A percentile compares a stretch with the other conserved stretches of the same genome.
Conservation (phyloP, 2,888 invertebrate species). For the Argyresthia goedartella region DNA sequence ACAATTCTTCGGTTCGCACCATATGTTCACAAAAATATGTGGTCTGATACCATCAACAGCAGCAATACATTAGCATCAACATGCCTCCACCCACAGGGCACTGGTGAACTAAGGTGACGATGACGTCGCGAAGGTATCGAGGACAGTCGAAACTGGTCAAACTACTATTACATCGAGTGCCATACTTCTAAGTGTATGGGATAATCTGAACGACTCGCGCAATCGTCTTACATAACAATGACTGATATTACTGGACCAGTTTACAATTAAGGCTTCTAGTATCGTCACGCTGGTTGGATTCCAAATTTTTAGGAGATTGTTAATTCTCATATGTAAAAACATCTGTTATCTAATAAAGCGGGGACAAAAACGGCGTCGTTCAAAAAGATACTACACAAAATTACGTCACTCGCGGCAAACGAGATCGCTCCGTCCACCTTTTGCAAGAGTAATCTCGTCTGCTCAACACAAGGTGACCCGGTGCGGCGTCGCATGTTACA, state of each 20-base stretch:
- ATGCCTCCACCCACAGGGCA: background rate
- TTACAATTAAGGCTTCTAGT: no score
- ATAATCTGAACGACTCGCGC: background rate
- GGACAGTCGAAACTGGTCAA: constrained; percentile 46
- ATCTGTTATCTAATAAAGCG: no score
- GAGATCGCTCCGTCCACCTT: no score
- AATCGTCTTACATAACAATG: constrained; percentile 1
- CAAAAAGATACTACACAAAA: no score
- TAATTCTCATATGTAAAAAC: no score
- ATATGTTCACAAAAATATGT: no score
- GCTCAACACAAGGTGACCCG: constrained; percentile 4
- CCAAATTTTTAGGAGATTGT: no score
- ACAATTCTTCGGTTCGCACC: no score
- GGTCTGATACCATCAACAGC: background rate
- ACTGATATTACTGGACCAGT: background rate
- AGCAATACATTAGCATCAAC: background rate
- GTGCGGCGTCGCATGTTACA: background rate
- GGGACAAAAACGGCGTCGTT: no score
- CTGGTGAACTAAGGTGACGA: background rate
- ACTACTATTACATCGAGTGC: constrained; percentile 47
- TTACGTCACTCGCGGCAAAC: no score
- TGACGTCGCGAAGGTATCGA: constrained; percentile 29
- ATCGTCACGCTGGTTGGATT: no score
- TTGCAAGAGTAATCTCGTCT: background rate
- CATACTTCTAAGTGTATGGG: constrained; percentile 15